phyloP scores from a whole-genome alignment of 1,140 invertebrate genomes.

The Zaprionus tsacasi region DNA sequence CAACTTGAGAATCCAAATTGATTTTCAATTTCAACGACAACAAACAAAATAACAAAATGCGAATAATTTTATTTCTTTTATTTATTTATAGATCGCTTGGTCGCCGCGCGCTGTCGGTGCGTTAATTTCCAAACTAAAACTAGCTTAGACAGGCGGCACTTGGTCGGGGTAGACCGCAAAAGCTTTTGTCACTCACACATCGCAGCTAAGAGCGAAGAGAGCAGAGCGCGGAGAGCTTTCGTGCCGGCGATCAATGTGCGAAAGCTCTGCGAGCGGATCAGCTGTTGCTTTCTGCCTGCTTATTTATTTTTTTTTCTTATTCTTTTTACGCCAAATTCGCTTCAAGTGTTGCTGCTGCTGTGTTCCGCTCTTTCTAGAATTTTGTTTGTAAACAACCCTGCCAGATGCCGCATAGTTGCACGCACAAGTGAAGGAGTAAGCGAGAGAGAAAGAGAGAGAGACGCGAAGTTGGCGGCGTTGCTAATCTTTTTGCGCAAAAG shows the following conservation, averaged over 20 bases:
- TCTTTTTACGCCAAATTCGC: background rate
- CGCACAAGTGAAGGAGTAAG: constrained; percentile 13
- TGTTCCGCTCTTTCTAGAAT: constrained; percentile 27
- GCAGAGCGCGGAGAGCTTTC: constrained; percentile 23
- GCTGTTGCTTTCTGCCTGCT: constrained; percentile 33
- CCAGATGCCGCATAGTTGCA: constrained; percentile 38
- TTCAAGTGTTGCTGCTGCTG: background rate
- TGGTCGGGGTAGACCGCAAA: constrained; percentile 25
- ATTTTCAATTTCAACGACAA: constrained; percentile 29
- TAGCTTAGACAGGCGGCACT: constrained; percentile 49
- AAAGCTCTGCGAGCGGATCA: constrained; percentile 27
- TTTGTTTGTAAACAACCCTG: constrained; percentile 55
- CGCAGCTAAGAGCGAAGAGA: background rate
- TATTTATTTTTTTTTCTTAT: constrained; percentile 23
- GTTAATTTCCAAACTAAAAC: constrained; percentile 61
- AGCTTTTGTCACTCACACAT: constrained; percentile 14
- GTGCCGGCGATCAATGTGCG: constrained; percentile 34
- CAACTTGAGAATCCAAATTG: constrained; percentile 19
- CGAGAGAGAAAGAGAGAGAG: background rate
- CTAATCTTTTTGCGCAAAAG: constrained; percentile 15
- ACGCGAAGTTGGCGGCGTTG: background rate
- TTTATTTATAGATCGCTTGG: constrained; percentile 37
- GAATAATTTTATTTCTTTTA: constrained; percentile 5
- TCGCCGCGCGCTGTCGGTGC: constrained; percentile 39
- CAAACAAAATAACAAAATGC: constrained; percentile 4